Percentiles rank a stretch among this genome's conserved stretches.
These are phyloP conservation scores for Oryzias woworae DNA, from an alignment of 2,113 vertebrate species.

Conservation along the genomic window DNA sequence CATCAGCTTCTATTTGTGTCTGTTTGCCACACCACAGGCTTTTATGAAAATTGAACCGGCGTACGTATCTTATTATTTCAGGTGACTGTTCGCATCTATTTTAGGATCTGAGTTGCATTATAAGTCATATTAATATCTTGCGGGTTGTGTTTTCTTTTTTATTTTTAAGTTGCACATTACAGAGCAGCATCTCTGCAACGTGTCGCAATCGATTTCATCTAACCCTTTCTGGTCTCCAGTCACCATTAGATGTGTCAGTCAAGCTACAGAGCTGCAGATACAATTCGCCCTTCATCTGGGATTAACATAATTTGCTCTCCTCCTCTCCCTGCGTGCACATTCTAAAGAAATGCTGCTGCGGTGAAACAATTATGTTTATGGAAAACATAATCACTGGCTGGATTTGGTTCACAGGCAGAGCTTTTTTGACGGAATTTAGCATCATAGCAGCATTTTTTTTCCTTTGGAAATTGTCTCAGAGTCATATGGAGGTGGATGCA, in stretches of 20 bases:
- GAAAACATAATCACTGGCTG: background rate
- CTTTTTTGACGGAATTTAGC: background rate
- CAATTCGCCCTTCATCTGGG: conserved; percentile 5
- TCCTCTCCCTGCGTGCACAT: background rate
- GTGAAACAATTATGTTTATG: too few species aligned
- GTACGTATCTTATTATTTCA: conserved; percentile 18
- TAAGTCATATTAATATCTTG: conserved; percentile 6
- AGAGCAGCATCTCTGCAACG: background rate
- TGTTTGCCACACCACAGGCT: conserved; percentile 17
- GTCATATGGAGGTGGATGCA: background rate
- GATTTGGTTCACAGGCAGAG: background rate
- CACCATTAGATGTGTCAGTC: background rate
- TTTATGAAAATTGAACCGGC: conserved; percentile 39
- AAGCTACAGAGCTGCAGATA: background rate
- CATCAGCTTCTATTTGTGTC: conserved; percentile 29
- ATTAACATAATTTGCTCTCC: conserved; percentile 7
- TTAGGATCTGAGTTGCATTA: conserved; percentile 16
- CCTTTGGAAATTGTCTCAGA: background rate
- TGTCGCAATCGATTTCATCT: background rate
- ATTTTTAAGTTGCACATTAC: background rate
- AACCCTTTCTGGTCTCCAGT: background rate
- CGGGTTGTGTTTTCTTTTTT: too few species aligned
- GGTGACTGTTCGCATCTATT: conserved; percentile 50
- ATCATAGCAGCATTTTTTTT: too few species aligned
- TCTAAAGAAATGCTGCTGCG: too few species aligned